phyloP scores from a whole-genome alignment of 2,113 vertebrate species.

The Lophotis ruficrista region DNA sequence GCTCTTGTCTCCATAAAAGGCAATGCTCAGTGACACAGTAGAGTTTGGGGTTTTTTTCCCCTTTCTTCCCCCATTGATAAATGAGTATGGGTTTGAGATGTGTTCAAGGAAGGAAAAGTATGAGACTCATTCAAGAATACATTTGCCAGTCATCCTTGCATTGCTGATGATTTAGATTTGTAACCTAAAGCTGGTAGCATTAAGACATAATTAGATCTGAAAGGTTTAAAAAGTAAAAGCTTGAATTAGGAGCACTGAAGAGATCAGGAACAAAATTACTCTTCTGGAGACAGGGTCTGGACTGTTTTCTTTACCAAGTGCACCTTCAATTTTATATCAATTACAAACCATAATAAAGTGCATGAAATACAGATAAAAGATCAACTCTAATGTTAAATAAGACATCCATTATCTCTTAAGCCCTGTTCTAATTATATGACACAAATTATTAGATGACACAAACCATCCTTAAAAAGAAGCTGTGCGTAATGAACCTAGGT shows the following conservation, averaged over 20 bases:
- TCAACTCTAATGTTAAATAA: not conserved
- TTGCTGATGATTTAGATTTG: constrained; percentile 18
- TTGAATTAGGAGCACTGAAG: constrained; percentile 12
- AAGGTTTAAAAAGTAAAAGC: constrained; percentile 20
- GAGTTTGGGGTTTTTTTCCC: not conserved
- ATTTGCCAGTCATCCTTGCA: not conserved
- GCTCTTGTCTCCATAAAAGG: not conserved
- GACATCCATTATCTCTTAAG: not conserved
- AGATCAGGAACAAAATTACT: not conserved
- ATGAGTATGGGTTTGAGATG: not conserved
- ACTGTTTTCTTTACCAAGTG: not conserved
- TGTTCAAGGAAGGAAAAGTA: not conserved
- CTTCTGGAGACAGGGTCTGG: not conserved
- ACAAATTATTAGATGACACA: not conserved
- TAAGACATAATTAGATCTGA: constrained; percentile 15
- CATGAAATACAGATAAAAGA: not conserved
- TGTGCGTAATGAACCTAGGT: not conserved
- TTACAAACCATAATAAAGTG: not conserved
- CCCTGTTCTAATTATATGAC: not conserved
- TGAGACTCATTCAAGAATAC: not conserved
- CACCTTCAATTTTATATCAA: not conserved
- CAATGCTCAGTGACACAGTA: not conserved
- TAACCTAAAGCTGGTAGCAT: not conserved
- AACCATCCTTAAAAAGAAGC: not conserved
- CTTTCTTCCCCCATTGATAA: not conserved